Base-by-base conservation (phyloP, 1,140 invertebrate genomes). In the Drosophila ananassae region DNA sequence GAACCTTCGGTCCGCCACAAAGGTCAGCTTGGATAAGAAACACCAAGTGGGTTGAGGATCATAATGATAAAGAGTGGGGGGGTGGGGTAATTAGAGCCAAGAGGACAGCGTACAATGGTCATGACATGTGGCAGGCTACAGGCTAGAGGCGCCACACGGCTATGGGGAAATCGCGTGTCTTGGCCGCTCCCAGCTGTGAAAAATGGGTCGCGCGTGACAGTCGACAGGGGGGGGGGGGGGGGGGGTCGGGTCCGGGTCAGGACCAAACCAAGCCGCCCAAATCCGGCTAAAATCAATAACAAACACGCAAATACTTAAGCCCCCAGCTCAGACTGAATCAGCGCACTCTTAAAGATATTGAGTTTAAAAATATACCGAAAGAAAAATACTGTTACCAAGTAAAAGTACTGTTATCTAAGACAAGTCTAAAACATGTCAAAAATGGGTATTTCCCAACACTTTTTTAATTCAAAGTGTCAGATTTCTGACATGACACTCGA, bases 281-380 rank as follows among this genome's bases (percentile, higher is more conserved):
- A 87, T 85, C 73, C 82, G 77, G 77, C 81, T 67, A 87, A 85
- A 85, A 85, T 85, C 81, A 85, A 85, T 85, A 85, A 81, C 55
- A 56, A 73, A 64, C 63, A 87, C 76, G 64, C 61, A 72, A 80
- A 85, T 64, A 69, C 77, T 84, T 67, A 77, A 80, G 79, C 68
- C 77, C 76, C 76, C 41, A 67, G 61, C 64, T 76, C 80, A 72
- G 72, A 83, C 73, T 54, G 58, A 69, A 68, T 69, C 64, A 68
- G 34, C 17, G 59, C 39, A 30, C 28, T 66, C 63, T 66, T 66
- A 44, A 66, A 66, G 47, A 62, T 51, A 62, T 66, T 66, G 61
- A 32, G 62, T 57, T 13, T 61, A 66, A 61, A 66, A 50, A 17
- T 46, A 57, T 50, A 66, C 17, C 17, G 17, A 17, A 17, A 17